Conservation (phyloP, 2,113 vertebrate genomes). For the Gymnorhina tibicen region DNA sequence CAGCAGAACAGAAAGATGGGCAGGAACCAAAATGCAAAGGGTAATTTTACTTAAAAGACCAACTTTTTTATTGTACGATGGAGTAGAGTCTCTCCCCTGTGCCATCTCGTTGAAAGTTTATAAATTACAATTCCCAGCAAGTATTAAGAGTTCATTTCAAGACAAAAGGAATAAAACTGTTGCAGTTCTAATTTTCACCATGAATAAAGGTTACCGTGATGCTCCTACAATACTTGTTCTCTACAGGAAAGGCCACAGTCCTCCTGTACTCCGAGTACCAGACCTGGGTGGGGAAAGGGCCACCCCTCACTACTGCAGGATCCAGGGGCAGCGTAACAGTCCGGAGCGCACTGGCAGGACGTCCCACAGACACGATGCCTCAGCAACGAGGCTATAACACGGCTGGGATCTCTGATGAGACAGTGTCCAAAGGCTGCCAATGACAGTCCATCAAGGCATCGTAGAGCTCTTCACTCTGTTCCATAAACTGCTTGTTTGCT, state of each 20-base stretch:
- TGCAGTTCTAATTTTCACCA: constrained; percentile 11
- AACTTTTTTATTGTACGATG: constrained; percentile 51
- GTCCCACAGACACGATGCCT: neutral
- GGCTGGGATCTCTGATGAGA: constrained; percentile 74
- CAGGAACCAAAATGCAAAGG: constrained; percentile 53
- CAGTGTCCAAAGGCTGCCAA: constrained; percentile 85
- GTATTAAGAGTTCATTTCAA: constrained; percentile 31
- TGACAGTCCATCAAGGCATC: constrained; percentile 87
- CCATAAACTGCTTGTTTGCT: constrained; percentile 89
- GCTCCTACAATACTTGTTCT: neutral
- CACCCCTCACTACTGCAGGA: neutral
- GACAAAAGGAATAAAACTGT: constrained; percentile 40
- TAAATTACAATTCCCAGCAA: constrained; percentile 64
- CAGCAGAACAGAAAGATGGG: constrained; percentile 19
- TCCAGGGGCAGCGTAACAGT: neutral
- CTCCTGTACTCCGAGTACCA: neutral
- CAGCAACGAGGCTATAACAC: constrained; percentile 39
- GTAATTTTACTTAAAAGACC: constrained; percentile 53
- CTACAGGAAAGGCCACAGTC: neutral
- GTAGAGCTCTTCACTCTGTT: constrained; percentile 90
- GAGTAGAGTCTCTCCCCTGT: constrained; percentile 37
- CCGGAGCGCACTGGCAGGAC: neutral
- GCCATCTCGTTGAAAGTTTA: constrained; percentile 30
- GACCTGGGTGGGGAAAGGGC: neutral
- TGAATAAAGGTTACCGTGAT: constrained; percentile 3